These are phyloP conservation scores for Stegophylla sp. DNA, from an alignment of 2,888 invertebrate genomes.

Conservation along the genomic window DNA sequence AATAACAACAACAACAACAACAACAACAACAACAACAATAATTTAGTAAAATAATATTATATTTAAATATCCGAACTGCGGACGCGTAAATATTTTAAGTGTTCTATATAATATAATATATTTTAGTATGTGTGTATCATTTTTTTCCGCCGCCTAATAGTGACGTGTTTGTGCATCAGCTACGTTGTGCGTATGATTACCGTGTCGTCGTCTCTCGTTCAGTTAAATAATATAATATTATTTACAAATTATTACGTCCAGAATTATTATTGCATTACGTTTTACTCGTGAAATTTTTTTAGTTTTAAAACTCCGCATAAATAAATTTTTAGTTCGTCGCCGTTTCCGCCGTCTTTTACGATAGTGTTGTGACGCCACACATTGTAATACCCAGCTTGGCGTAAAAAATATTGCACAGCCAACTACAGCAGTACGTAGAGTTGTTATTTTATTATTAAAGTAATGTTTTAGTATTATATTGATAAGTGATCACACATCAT, in stretches of 20 bases:
- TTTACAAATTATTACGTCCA: background rate
- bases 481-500: background rate
- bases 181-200: conserved; percentile 3
- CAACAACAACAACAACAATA: background rate
- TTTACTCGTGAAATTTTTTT: background rate
- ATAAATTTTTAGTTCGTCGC: background rate
- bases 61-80: background rate
- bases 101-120: background rate
- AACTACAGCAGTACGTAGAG: conserved; percentile 31
- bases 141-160: background rate
- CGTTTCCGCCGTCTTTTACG: background rate
- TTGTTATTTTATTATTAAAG: no score
- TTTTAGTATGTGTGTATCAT: background rate
- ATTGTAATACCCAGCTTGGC: background rate
- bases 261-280: background rate
- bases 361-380: background rate
- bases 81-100: conserved; percentile 6
- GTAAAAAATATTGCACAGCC: background rate
- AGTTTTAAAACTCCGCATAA: conserved; percentile 14
- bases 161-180: conserved; percentile 4
- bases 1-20: conserved; percentile 16
- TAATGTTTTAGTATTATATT: no score
- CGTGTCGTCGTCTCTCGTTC: background rate
- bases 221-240: background rate
- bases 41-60: background rate